These are phyloP conservation scores for Danaus melanippus DNA, from an alignment of 1,140 invertebrate species.

Conservation along the genomic window DNA sequence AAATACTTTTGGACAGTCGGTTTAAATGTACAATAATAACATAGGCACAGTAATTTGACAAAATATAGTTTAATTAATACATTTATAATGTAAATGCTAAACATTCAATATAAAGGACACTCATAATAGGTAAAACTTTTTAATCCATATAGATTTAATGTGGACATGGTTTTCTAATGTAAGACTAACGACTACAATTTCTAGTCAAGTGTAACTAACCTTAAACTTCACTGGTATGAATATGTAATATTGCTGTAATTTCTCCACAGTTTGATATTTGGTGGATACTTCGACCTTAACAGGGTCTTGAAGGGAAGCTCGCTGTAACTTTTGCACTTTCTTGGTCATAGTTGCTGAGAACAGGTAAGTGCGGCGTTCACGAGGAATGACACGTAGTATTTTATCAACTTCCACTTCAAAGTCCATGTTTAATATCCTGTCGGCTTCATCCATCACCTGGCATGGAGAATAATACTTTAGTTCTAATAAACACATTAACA, in stretches of 20 bases:
- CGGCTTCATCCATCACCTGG: conserved; percentile 94
- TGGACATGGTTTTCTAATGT: too few relatives aligned
- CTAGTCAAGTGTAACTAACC: conserved; percentile 28
- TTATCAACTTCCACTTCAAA: conserved; percentile 97
- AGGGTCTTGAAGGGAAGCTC: conserved; percentile 93
- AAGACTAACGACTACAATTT: not conserved
- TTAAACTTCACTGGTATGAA: conserved; percentile 98
- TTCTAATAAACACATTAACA: too few relatives aligned
- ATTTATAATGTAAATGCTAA: too few relatives aligned
- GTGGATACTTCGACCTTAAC: conserved; percentile 96
- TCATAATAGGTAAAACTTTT: too few relatives aligned
- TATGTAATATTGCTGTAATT: conserved; percentile 94
- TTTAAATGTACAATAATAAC: too few relatives aligned
- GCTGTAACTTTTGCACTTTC: conserved; percentile 96
- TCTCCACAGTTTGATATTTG: conserved; percentile 98
- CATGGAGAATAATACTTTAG: not conserved
- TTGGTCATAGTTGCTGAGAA: conserved; percentile 99
- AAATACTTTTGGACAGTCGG: too few relatives aligned
- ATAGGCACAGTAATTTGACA: too few relatives aligned
- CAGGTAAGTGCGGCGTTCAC: conserved; percentile 88
- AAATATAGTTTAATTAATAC: too few relatives aligned
- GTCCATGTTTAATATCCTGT: conserved; percentile 96
- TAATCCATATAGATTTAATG: too few relatives aligned
- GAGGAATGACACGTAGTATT: conserved; percentile 92
- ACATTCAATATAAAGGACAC: too few relatives aligned